Evolutionary conservation across 2,888 invertebrate genomes (phyloP).

Genomic region (Leptogaster cylindrica): DNA sequence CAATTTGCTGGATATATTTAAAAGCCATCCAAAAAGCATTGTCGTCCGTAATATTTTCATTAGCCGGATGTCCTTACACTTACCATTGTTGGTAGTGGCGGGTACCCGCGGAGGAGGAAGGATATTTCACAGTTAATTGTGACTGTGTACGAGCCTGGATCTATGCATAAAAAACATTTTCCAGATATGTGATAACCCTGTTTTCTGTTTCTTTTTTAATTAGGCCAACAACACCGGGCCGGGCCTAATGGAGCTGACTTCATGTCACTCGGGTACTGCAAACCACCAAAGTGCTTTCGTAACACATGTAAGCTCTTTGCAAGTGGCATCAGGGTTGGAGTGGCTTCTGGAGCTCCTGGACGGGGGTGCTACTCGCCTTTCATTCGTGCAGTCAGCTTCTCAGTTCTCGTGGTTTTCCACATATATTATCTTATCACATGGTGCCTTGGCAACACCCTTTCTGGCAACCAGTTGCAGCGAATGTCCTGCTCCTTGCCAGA

Average conservation of each 20-base stretch:
- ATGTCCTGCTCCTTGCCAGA: no score
- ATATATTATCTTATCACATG: constrained; percentile 32
- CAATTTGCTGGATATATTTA: no score
- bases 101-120: no score
- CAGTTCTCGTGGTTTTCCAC: constrained; percentile 18
- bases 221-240: constrained; percentile 6
- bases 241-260: constrained; percentile 33
- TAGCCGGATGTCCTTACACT: no score
- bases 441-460: constrained; percentile 1
- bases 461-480: background rate
- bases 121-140: no score
- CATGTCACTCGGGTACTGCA: constrained; percentile 32
- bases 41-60: no score
- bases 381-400: constrained; percentile 9
- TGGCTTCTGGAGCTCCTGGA: background rate
- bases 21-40: no score
- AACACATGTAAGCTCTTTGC: constrained; percentile 31
- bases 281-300: constrained; percentile 26
- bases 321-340: background rate
- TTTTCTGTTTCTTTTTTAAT: constrained; percentile 28
- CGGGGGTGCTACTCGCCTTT: constrained; percentile 3
- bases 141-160: no score
- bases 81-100: no score
- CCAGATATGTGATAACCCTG: constrained; percentile 24
- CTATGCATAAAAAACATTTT: no score